Evolutionary conservation across 2,113 vertebrate genomes (phyloP), one percentile per base, ranked within the genome.

Genomic region (Xyrauchen texanus): DNA sequence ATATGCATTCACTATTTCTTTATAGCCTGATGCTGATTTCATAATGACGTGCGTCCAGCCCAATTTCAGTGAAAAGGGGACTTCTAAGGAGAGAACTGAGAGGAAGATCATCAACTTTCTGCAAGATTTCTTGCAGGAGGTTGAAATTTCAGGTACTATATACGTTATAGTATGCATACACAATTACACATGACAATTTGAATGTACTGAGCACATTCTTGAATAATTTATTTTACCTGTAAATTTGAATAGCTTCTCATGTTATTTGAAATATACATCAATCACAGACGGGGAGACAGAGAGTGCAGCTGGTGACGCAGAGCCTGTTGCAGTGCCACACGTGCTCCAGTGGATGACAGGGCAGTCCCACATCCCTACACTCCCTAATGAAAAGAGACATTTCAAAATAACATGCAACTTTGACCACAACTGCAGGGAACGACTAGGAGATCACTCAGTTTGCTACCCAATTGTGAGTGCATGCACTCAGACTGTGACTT

Each of bases 91-190:
- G 12, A 10, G 46, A n/a, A 49, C 7, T 34, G 45, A 68, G 46
- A 46, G 13, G 46, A 68, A n/a, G 67, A 68, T 68, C 12, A 45
- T 68, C 8, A 68, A 68, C 8, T 68, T 68, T 45, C 46, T 68
- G 9, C 67, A 68, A 68, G 67, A 68, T 47, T 68, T 68, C 46
- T 12, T 68, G 13, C 67, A 68, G 67, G n/a, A 45, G 34, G 46
- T 68, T 68, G 46, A 49, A 68, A 45, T 46, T 68, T 34, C 13
- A 68, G 67, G 67, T 47, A 47, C 47, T 49, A 49, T 49, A 49
- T 49, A 49, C 47, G 5, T 49, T 49, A 49, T 49, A 49, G 47
- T 49, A 49, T 49, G 47, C 47, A 49, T 49, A 49, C 47, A 49
- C 47, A 49, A 49, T 8, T 49, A 49, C 47, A 49, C 47, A 49